Conservation (phyloP, 2,888 invertebrate genomes). For the Junonia oenone region DNA sequence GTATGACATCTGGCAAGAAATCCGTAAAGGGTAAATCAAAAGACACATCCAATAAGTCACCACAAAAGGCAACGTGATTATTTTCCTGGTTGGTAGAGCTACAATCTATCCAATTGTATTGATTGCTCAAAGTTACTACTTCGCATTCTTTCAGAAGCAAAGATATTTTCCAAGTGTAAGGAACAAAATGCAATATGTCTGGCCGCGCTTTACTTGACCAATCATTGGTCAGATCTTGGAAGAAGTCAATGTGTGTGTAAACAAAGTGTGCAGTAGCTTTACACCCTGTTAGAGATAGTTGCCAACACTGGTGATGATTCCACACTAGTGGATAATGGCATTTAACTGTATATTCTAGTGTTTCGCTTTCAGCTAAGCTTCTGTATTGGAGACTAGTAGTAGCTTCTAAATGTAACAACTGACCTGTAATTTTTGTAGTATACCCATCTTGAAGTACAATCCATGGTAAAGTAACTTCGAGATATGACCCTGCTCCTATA, state of each 20-base stretch:
- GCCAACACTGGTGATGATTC: constrained; percentile 98
- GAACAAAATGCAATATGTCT: constrained; percentile 96
- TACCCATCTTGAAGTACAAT: constrained; percentile 92
- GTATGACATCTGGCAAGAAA: constrained; percentile 93
- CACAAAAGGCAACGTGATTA: constrained; percentile 95
- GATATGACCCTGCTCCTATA: constrained; percentile 95
- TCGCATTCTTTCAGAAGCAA: constrained; percentile 96
- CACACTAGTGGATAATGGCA: constrained; percentile 95
- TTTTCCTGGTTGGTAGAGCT: constrained; percentile 97
- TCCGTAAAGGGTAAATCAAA: constrained; percentile 96
- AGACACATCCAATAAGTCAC: constrained; percentile 94
- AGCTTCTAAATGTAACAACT: constrained; percentile 94
- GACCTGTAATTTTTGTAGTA: constrained; percentile 94
- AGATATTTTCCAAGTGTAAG: constrained; percentile 97
- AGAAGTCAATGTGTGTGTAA: constrained; percentile 97
- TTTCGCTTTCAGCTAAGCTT: constrained; percentile 95
- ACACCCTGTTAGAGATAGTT: constrained; percentile 92
- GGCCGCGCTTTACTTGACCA: constrained; percentile 97
- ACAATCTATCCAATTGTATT: constrained; percentile 99
- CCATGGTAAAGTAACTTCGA: constrained; percentile 98
- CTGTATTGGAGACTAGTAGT: constrained; percentile 97
- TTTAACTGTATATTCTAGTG: constrained; percentile 92
- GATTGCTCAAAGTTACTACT: constrained; percentile 94
- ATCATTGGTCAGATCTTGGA: constrained; percentile 96
- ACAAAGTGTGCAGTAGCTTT: constrained; percentile 96